Base-by-base conservation (phyloP, 2,797 vertebrate genomes). In the Sebastes flavidus region DNA sequence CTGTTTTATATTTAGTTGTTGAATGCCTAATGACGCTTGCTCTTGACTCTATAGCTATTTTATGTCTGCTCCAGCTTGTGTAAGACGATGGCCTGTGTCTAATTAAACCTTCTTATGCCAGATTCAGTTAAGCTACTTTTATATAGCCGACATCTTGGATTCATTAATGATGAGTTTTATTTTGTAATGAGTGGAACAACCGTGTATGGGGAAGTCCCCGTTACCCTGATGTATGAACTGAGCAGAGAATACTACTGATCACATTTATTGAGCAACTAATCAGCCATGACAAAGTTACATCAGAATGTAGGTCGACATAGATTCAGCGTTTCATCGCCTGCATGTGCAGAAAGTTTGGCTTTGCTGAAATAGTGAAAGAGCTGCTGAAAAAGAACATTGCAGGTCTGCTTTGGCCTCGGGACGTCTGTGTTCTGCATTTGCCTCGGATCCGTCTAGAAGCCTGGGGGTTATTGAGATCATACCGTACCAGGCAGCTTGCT, bases 91-190 rank as follows among this genome's bases (percentile, higher is more conserved):
- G 60, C 10, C 75, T 84, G 74, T 56, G 54, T 77, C 27, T 66
- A 72, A 82, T 83, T 82, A 81, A 68, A 72, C 42, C 13, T 9
- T 25, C 27, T 70, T 32, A 32, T 16, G 25, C 63, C 27, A 56
- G 5, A 79, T 65, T 76, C 34, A 34, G 56, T 54, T 60, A 56
- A 77, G 25, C 34, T 80, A 58, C 66, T 78, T 84, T 75, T 62
- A 80, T 71, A 62, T 49, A 1, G 32, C 72, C 72, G 49, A 82
- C 82, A 88, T 89, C 68, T 81, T 87, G 83, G 60, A 71, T 75
- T 82, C 55, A 82, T 83, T 86, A 87, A 82, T 81, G 67, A 75
- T 71, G 60, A 34, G 14, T 59, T 77, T 80, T 36, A 65, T 80
- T 74, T 69, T 52, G 38, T 54, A 70, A 68, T 59, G 67, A 77